These are phyloP conservation scores for Eurystomus glaucurus DNA, from an alignment of 2,797 vertebrate genomes.

Conservation along the genomic window DNA sequence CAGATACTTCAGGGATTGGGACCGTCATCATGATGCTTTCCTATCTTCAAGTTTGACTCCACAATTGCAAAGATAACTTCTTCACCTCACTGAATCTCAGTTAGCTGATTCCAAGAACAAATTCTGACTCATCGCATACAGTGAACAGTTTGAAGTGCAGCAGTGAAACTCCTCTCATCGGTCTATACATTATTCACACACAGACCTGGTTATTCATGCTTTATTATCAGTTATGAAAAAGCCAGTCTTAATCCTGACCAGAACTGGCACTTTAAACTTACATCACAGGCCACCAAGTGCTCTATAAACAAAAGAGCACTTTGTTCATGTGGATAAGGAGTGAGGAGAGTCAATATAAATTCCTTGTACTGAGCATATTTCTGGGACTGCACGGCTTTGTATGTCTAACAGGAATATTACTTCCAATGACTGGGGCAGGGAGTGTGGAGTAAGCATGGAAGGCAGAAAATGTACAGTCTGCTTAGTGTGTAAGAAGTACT, in stretches of 20 bases:
- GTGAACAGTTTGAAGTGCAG: neutral
- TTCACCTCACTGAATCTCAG: neutral
- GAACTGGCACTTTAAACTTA: neutral
- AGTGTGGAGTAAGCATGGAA: neutral
- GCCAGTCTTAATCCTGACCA: neutral
- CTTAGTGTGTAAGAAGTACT: neutral
- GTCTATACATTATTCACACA: neutral
- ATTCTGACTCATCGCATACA: neutral
- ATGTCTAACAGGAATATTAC: neutral
- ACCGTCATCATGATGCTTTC: neutral
- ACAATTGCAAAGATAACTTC: neutral
- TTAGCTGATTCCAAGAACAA: neutral
- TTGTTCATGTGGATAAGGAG: neutral
- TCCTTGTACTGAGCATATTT: neutral
- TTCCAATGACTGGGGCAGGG: rapidly evolving
- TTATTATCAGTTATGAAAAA: neutral
- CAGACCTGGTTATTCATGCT: neutral
- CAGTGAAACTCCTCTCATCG: neutral
- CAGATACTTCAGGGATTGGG: neutral
- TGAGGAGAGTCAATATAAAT: neutral
- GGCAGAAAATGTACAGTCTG: neutral
- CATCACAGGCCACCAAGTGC: neutral
- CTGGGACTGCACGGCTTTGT: neutral
- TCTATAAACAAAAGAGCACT: neutral
- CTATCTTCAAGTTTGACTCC: neutral